Conservation (phyloP, 1,140 invertebrate species). For the Hesperophylax magnus region DNA sequence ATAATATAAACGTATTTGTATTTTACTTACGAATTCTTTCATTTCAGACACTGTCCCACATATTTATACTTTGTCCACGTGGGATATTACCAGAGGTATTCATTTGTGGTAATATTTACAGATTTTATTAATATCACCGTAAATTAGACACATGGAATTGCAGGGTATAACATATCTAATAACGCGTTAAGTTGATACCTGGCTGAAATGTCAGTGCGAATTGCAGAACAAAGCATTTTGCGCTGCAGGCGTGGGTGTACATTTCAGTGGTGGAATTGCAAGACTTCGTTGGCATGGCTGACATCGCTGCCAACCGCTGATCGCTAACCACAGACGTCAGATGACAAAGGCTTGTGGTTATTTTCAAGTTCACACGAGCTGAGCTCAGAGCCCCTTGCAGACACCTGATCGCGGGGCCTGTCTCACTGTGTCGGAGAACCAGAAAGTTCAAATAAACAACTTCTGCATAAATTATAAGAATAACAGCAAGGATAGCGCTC, state of each 20-base stretch:
- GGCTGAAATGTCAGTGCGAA: not conserved
- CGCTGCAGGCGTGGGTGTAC: not conserved
- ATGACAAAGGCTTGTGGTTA: constrained; percentile 19
- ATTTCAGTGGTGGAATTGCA: not conserved
- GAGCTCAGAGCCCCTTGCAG: not conserved
- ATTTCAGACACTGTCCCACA: too few species aligned
- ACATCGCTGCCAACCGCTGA: not conserved
- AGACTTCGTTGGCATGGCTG: not conserved
- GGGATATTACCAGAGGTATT: too few species aligned
- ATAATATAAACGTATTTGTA: too few species aligned
- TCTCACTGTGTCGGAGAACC: not conserved
- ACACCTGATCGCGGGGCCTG: not conserved
- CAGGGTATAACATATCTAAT: not conserved
- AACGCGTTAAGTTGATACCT: not conserved
- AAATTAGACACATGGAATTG: not conserved
- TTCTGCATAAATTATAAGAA: not conserved
- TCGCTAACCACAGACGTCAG: not conserved
- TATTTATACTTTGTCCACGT: too few species aligned
- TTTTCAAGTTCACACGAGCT: not conserved
- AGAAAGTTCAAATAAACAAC: not conserved
- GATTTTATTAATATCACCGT: too few species aligned
- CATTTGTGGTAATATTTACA: too few species aligned
- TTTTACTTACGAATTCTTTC: too few species aligned
- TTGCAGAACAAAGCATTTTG: not conserved
- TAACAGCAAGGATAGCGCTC: not conserved